Conservation (phyloP, 2,113 vertebrate species). For the Cathartes aura region DNA sequence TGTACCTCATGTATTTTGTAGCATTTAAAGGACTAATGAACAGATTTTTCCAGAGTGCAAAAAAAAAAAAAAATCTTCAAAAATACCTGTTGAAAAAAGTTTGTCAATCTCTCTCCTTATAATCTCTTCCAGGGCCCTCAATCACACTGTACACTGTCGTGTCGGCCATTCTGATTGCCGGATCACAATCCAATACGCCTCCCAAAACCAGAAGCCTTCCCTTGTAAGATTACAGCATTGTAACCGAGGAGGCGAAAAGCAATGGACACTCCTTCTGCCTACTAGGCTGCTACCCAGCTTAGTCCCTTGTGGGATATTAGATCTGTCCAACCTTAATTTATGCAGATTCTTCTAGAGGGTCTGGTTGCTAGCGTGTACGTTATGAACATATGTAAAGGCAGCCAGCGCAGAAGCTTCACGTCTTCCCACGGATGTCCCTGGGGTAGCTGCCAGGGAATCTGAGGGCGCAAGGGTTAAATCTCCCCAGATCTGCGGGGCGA, state of each 20-base stretch:
- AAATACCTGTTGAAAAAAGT: neutral
- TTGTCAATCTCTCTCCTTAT: neutral
- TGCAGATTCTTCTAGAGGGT: neutral
- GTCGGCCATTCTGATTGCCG: neutral
- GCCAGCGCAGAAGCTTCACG: neutral
- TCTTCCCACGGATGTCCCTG: neutral
- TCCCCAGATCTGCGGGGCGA: neutral
- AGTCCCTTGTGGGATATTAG: neutral
- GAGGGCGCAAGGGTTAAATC: neutral
- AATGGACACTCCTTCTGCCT: neutral
- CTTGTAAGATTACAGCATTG: neutral
- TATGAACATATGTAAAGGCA: neutral
- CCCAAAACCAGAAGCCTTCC: neutral
- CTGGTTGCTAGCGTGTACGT: neutral
- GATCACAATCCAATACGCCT: neutral
- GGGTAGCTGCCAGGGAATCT: neutral
- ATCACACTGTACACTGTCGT: rapidly evolving
- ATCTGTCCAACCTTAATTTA: neutral
- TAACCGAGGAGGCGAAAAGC: neutral
- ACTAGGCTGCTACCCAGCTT: neutral
- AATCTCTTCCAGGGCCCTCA: neutral
- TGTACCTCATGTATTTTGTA: neutral
- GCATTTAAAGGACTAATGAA: neutral
- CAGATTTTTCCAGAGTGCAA: neutral
- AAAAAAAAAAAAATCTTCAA: neutral